Conservation (phyloP, 2,888 invertebrate genomes). For the Drosophila pegasa region DNA sequence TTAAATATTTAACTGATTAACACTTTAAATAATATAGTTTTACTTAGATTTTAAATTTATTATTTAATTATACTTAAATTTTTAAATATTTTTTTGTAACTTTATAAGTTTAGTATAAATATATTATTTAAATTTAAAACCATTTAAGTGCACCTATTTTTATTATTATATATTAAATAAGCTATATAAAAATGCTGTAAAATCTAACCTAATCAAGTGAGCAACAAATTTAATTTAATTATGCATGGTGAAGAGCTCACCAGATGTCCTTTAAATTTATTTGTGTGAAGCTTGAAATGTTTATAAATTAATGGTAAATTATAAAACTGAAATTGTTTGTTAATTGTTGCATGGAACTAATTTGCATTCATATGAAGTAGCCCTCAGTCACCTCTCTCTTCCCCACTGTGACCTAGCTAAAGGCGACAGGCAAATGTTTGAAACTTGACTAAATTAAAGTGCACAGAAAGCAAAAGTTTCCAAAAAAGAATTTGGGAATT, state of each 20-base stretch:
- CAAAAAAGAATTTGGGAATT: constrained; percentile 34
- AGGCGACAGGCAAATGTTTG: not conserved
- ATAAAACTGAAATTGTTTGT: not conserved
- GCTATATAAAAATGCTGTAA: not conserved
- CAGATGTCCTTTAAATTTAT: not conserved
- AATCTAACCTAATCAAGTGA: not conserved
- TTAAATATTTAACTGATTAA: not conserved
- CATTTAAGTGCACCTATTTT: too few species aligned
- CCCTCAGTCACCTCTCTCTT: not conserved
- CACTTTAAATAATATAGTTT: too few species aligned
- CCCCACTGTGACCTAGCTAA: not conserved
- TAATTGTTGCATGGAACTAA: too few species aligned
- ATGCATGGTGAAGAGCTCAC: not conserved
- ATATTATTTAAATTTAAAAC: too few species aligned
- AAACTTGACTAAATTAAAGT: not conserved
- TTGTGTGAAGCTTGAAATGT: not conserved
- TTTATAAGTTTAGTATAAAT: too few species aligned
- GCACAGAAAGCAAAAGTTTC: not conserved
- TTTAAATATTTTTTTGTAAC: too few species aligned
- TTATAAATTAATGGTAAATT: not conserved
- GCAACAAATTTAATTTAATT: not conserved
- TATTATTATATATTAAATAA: too few species aligned
- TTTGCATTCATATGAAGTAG: not conserved
- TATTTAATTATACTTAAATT: too few species aligned
- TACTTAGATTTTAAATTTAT: too few species aligned